phyloP scores from a whole-genome alignment of 2,797 vertebrate genomes.

The Crax fasciolata region DNA sequence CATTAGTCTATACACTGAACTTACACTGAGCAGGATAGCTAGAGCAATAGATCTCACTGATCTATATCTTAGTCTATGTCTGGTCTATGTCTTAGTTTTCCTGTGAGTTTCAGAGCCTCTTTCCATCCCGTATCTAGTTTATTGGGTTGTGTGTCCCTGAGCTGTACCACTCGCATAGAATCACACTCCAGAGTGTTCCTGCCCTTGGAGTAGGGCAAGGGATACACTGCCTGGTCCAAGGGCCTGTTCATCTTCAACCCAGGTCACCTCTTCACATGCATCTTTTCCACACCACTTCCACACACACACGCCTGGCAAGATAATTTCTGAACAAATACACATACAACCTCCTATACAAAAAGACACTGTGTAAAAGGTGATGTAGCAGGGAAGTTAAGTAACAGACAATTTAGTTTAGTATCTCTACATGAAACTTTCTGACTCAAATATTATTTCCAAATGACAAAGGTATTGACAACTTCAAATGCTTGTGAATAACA shows the following conservation, averaged over 20 bases:
- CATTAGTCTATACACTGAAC: not conserved
- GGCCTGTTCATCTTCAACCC: not conserved
- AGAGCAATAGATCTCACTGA: accelerated
- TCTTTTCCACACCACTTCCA: not conserved
- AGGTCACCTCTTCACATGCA: not conserved
- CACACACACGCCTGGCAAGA: not conserved
- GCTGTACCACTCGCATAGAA: not conserved
- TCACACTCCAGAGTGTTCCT: not conserved
- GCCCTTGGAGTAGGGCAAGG: not conserved
- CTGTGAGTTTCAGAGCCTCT: not conserved
- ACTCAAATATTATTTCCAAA: not conserved
- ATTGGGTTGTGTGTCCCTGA: not conserved
- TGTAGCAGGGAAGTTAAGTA: not conserved
- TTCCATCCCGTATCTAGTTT: not conserved
- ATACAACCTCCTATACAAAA: not conserved
- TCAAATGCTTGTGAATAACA: not conserved
- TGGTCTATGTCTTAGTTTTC: not conserved
- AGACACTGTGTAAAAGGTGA: not conserved
- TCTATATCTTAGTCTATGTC: not conserved
- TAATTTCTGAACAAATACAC: not conserved
- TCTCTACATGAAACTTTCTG: not conserved
- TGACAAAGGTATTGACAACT: not conserved
- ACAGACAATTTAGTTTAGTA: not conserved
- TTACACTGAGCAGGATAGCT: not conserved
- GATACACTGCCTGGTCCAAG: accelerated